Base-by-base conservation (phyloP, 1,140 invertebrate genomes). In the Drosophila equinoxialis region DNA sequence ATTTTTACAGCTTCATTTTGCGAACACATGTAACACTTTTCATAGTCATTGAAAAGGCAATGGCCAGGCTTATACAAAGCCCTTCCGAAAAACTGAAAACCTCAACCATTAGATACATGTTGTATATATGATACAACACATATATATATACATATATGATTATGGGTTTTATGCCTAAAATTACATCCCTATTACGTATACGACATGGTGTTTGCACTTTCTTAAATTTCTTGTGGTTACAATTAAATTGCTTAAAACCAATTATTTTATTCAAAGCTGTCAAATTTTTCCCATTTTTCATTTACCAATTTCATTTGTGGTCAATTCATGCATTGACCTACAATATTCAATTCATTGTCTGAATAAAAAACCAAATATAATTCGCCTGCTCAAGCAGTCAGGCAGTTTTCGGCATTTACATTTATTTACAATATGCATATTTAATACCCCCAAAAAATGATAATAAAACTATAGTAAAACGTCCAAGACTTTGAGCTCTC, bases 41-140 rank as follows among this genome's bases (percentile, higher is more conserved):
- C 61, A 74, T 74, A 74, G 71, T 74, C 71, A 77, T 77, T 69
- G 61, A 68, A 73, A 51, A 74, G 70, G 58, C 71, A 77, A 51
- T 51, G 45, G 20, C 45, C 45, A 20, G 20, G 45, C 45, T 51
- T n/a, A 51, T 3, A 51, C 7, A 51, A 51, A 51, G 45, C 17
- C 45, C 17, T 4, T 13, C 10, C 11, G 11, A 39, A 13, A 30
- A 48, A 45, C 39, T 11, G 20, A 20, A 51, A 23, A n/a, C 17
- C 17, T 23, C 3, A 51, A 23, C 10, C 45, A 51, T 51, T 51
- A 51, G n/a, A 17, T 17, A 17, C 17, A 17, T 17, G 1, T 17
- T 17, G 17, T 17, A 17, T 17, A 17, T 17, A 17, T 17, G 17
- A 17, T 17, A 17, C 17, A 17, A 17, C 26, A 17, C 23, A 42